Evolutionary conservation across 2,797 vertebrate genomes (phyloP).

Genomic region (Garrulus glandarius): DNA sequence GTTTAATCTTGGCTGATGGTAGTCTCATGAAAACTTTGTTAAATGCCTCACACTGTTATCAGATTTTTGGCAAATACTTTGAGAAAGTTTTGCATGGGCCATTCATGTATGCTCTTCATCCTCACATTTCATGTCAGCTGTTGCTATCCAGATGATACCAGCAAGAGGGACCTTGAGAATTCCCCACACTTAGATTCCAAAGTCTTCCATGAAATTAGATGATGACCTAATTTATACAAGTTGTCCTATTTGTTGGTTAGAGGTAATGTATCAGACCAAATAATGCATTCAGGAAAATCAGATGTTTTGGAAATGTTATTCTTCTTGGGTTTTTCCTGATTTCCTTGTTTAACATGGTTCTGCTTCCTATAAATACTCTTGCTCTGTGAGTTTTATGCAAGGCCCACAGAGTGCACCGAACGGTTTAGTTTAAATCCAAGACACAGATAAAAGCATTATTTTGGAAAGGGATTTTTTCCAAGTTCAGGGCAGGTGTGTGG

Average conservation of each 20-base stretch:
- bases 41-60: background rate
- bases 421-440: background rate
- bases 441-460: background rate
- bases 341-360: background rate
- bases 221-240: background rate
- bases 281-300: background rate
- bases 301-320: background rate
- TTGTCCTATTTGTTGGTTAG: background rate
- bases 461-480: background rate
- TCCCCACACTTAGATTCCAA: background rate
- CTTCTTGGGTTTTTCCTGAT: background rate
- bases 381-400: background rate
- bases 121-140: background rate
- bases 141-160: background rate
- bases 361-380: background rate
- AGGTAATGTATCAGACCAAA: background rate
- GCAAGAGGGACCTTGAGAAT: background rate
- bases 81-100: background rate
- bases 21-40: background rate
- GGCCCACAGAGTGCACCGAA: background rate
- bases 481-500: background rate
- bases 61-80: background rate
- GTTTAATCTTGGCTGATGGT: background rate
- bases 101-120: background rate
- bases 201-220: background rate